Base-by-base conservation (phyloP, 2,888 invertebrate genomes). In the Lepidochrysops patricia region DNA sequence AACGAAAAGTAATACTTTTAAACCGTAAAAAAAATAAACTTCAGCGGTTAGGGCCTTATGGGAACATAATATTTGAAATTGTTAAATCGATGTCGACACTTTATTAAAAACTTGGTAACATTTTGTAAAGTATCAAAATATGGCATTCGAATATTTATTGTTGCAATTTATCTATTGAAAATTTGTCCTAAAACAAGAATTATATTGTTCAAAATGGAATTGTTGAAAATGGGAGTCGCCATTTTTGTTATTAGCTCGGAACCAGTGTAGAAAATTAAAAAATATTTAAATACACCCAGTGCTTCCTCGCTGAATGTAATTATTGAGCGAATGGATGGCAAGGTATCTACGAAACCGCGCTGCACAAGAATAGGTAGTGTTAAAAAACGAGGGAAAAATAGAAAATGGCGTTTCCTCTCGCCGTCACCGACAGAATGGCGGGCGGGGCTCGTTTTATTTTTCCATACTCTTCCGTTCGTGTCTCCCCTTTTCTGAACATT, bases 341-440 rank as follows among this genome's bases (percentile, higher is more conserved):
- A 61, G 63, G 60, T 61, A 60, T 60, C 61, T 61, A 27, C 54
- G 49, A 57, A 62, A 49, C 60, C 57, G 35, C 32, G 15, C 56
- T 57, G 64, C 62, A 63, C 59, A 63, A 63, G 61, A 63, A 59
- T 57, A 59, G 62, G 62, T 61, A 67, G 65, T 64, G 66, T 62
- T 69, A 69, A 78, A 77, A 81, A 81, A 76, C 72, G 72, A 69
- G 66, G 65, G 68, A 73, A 77, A 80, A 79, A 82, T 76, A 76
- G 76, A 81, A 84, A 83, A 84, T 79, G 74, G 76, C 79, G 80
- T 75, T 81, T 80, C 79, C 85, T 80, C 78, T 75, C 80, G 72
- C 78, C 84, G 84, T 85, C 87, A 86, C 80, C 73, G 80, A 64
- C 86, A 87, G 85, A 84, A 85, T 84, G 73, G 79, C 74, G 74